These are phyloP conservation scores for Melieria omissa DNA, from an alignment of 2,888 invertebrate species.

Conservation along the genomic window DNA sequence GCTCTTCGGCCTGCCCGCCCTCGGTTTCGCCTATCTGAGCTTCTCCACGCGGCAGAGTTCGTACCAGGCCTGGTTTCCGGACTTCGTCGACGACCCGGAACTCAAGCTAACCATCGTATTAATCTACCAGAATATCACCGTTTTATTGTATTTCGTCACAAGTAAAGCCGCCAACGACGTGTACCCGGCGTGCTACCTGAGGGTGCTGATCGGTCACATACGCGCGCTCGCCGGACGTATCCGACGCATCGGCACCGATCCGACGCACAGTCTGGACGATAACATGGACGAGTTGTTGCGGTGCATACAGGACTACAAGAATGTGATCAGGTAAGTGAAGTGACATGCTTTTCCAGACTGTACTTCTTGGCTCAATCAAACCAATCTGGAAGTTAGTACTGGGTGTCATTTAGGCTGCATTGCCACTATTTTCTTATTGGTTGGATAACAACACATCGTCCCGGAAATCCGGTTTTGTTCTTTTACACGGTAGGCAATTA, in stretches of 20 bases:
- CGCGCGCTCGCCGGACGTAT: conserved; percentile 45
- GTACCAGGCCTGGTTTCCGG: conserved; percentile 47
- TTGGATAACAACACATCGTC: no score
- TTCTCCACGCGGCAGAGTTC: conserved; percentile 35
- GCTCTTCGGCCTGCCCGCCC: conserved; percentile 34
- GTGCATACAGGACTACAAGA: conserved; percentile 48
- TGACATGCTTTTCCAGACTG: no score
- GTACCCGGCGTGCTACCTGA: conserved; percentile 46
- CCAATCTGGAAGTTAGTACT: no score
- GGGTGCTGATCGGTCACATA: conserved; percentile 45
- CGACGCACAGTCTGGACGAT: conserved; percentile 2
- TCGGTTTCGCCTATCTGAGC: conserved; percentile 41
- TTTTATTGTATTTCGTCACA: conserved; percentile 28
- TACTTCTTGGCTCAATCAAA: no score
- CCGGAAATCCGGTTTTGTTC: no score
- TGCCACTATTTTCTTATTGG: no score
- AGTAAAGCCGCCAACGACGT: conserved; percentile 45
- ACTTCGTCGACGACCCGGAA: conserved; percentile 35
- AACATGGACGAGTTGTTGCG: conserved; percentile 46
- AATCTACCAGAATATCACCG: conserved; percentile 38
- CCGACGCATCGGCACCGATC: conserved; percentile 44
- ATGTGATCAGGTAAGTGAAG: conserved; percentile 45
- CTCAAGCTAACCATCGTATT: conserved; percentile 39
- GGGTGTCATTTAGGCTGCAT: no score
- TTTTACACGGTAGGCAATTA: no score